Evolutionary conservation across 2,797 vertebrate genomes (phyloP), one percentile per base, ranked within the genome.

Genomic region (Limnodromus scolopaceus): DNA sequence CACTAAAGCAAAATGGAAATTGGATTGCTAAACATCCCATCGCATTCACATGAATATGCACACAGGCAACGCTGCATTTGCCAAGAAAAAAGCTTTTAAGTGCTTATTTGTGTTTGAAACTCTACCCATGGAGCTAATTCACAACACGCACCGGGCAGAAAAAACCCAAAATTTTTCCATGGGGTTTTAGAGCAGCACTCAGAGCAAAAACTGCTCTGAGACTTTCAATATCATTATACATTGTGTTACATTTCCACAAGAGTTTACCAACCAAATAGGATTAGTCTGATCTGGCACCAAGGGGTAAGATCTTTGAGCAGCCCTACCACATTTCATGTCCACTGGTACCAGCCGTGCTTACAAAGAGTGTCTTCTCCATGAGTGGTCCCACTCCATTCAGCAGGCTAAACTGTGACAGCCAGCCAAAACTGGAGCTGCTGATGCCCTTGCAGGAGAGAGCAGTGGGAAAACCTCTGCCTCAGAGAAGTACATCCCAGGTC

Each of bases 401-500:
- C 32, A 82, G 24, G 28, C 11, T 82, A 43, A 48, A 5, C 6
- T 43, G 9, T 18, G 65, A 70, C 11, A 34, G 30, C 16, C 81
- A 68, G 51, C 11, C 0, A 0, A 36, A 61, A 61, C 7, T 16
- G 18, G 27, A 53, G 41, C 0, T 0, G 16, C 22, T 17, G 19
- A 64, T 23, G 30, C 13, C 48, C 11, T 16, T 24, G 41, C 30
- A 71, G 32, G 30, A 79, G 38, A 91, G 32, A 39, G 27, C 15
- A 46, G 13, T 1, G 16, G 12, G n/a, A 34, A 66, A 87, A 36
- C 10, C 32, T 70, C 51, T 74, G 39, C n/a, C 46, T n/a, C 36
- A 0, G 0, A 34, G 22, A 53, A 30, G 19, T 20, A 41, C 32
- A 24, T 4, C 13, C 23, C 84, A 34, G 32, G 15, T 30, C 13